phyloP scores from a whole-genome alignment of 2,888 invertebrate genomes.

The Papilio demoleus region DNA sequence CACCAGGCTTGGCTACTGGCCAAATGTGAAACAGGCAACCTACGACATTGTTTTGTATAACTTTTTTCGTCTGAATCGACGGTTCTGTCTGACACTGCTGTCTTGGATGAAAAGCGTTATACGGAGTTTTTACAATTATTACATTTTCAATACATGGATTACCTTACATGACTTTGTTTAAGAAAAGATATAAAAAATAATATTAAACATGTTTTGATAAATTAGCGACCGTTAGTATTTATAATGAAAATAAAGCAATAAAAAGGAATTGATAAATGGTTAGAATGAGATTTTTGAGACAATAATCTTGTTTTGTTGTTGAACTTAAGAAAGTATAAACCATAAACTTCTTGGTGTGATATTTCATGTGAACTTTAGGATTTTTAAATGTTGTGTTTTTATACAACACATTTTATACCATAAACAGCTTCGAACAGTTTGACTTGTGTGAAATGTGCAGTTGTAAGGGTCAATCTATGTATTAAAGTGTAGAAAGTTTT shows the following conservation, averaged over 20 bases:
- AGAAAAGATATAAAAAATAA: not conserved
- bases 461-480: conserved; percentile 16
- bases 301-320: not conserved
- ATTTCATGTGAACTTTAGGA: not conserved
- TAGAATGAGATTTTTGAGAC: not conserved
- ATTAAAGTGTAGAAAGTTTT: conserved; percentile 4
- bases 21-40: no score
- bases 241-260: not conserved
- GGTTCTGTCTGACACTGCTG: no score
- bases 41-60: no score
- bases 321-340: not conserved
- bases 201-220: not conserved
- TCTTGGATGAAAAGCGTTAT: no score
- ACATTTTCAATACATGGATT: conserved; percentile 18
- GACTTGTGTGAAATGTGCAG: not conserved
- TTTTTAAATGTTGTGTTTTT: not conserved
- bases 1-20: no score
- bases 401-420: not conserved
- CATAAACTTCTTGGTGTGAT: not conserved
- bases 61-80: no score
- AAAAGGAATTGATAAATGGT: conserved; percentile 1
- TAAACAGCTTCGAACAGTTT: not conserved
- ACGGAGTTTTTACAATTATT: conserved; percentile 13
- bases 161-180: not conserved
- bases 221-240: not conserved